Conservation (phyloP, 2,113 vertebrate genomes). For the Nerophis ophidion region DNA sequence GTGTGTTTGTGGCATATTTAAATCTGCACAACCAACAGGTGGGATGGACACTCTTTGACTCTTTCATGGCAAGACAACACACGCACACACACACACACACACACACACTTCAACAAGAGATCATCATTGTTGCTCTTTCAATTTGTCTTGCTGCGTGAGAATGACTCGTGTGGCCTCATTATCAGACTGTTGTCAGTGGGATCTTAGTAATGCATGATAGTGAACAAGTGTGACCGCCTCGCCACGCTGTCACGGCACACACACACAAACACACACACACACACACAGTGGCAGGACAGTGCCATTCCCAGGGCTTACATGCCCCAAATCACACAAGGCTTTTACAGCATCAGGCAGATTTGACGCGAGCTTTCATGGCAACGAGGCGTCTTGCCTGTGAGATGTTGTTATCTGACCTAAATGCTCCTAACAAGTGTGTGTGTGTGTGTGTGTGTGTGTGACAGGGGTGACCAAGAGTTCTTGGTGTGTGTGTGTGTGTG, state of each 20-base stretch:
- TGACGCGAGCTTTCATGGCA: slow-evolving; percentile 71
- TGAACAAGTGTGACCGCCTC: slow-evolving; percentile 54
- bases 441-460: background rate
- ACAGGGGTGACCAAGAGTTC: slow-evolving; percentile 39
- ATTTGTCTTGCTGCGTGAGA: slow-evolving; percentile 51
- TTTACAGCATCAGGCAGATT: slow-evolving; percentile 71
- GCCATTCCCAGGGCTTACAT: slow-evolving; percentile 69
- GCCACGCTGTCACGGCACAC: slow-evolving; percentile 54
- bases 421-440: slow-evolving; percentile 72
- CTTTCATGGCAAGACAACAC: no score
- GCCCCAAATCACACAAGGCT: slow-evolving; percentile 73
- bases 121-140: slow-evolving; percentile 35
- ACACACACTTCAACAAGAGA: slow-evolving; percentile 6
- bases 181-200: slow-evolving; percentile 46
- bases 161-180: slow-evolving; percentile 50
- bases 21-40: slow-evolving; percentile 33
- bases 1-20: slow-evolving; percentile 1
- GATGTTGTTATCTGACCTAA: slow-evolving; percentile 74
- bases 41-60: slow-evolving; percentile 13
- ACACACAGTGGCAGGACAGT: slow-evolving; percentile 48
- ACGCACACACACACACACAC: background rate
- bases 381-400: slow-evolving; percentile 60
- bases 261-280: slow-evolving; percentile 3
- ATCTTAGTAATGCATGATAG: slow-evolving; percentile 62
- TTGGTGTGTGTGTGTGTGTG: slow-evolving; percentile 17